Evolutionary conservation across 2,888 invertebrate species (phyloP).

Genomic region (Leptopilina syphax): DNA sequence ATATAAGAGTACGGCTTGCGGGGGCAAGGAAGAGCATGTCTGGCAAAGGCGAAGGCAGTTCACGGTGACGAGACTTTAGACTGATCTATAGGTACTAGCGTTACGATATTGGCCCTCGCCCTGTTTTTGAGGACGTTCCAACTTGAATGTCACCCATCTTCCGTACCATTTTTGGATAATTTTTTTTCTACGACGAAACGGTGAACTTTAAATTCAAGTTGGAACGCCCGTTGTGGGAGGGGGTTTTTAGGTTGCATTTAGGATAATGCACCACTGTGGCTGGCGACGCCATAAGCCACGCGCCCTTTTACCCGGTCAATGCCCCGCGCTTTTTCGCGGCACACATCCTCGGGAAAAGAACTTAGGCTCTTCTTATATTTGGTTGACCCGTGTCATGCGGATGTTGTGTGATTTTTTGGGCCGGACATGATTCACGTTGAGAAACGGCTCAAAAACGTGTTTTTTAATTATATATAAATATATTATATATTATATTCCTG

Average conservation of each 20-base stretch:
- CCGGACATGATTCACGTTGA: slow-evolving; percentile 69
- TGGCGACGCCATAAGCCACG: slow-evolving; percentile 68
- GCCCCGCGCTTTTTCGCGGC: slow-evolving; percentile 65
- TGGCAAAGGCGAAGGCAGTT: slow-evolving; percentile 74
- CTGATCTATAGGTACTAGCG: slow-evolving; percentile 76
- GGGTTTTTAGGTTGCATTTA: slow-evolving; percentile 71
- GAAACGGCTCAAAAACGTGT: slow-evolving; percentile 70
- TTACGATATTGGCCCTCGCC: slow-evolving; percentile 70
- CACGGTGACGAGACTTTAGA: slow-evolving; percentile 77
- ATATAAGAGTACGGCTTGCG: slow-evolving; percentile 66
- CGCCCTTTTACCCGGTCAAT: slow-evolving; percentile 71
- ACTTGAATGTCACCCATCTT: slow-evolving; percentile 58
- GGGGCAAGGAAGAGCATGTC: slow-evolving; percentile 68
- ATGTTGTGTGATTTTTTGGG: slow-evolving; percentile 73
- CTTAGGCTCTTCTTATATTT: slow-evolving; percentile 65
- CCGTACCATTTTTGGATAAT: slow-evolving; percentile 29
- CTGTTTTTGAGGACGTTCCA: slow-evolving; percentile 64
- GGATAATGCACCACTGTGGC: slow-evolving; percentile 74
- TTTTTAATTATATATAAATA: slow-evolving; percentile 80
- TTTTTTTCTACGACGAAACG: slow-evolving; percentile 64
- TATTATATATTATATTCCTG: slow-evolving; percentile 90
- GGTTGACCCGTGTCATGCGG: slow-evolving; percentile 70
- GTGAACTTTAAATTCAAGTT: slow-evolving; percentile 57
- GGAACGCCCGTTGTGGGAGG: slow-evolving; percentile 64
- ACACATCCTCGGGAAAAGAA: slow-evolving; percentile 67